phyloP scores from a whole-genome alignment of 2,797 vertebrate genomes.

The Aphelocoma californica region DNA sequence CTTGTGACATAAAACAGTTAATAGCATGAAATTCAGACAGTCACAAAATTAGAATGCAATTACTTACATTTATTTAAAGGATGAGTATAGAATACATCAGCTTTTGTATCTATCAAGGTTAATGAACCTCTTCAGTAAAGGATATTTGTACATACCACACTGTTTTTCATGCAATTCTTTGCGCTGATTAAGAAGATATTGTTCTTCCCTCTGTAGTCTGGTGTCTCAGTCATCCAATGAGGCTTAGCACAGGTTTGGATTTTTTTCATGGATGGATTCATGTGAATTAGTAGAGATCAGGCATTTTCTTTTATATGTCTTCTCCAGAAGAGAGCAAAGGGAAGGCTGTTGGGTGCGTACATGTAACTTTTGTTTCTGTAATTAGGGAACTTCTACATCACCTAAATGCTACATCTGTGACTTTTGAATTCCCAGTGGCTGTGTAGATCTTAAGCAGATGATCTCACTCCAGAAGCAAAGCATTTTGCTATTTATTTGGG shows the following conservation, averaged over 20 bases:
- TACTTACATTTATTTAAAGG: neutral
- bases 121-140: neutral
- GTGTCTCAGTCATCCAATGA: neutral
- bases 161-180: constrained; percentile 25
- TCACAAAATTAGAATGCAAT: neutral
- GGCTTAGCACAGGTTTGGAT: neutral
- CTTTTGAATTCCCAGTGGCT: neutral
- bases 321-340: neutral
- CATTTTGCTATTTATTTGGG: neutral
- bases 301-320: neutral
- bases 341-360: neutral
- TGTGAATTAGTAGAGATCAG: neutral
- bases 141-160: neutral
- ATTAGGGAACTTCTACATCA: neutral
- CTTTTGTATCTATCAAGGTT: neutral
- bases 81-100: neutral
- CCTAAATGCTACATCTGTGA: neutral
- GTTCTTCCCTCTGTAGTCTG: neutral
- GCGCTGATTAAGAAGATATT: constrained; percentile 15
- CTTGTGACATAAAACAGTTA: neutral
- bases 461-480: neutral
- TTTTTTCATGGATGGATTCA: neutral
- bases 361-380: constrained; percentile 4
- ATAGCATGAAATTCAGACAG: neutral
- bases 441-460: neutral